phyloP scores from a whole-genome alignment of 2,113 vertebrate species.

The Phyllopteryx taeniolatus region DNA sequence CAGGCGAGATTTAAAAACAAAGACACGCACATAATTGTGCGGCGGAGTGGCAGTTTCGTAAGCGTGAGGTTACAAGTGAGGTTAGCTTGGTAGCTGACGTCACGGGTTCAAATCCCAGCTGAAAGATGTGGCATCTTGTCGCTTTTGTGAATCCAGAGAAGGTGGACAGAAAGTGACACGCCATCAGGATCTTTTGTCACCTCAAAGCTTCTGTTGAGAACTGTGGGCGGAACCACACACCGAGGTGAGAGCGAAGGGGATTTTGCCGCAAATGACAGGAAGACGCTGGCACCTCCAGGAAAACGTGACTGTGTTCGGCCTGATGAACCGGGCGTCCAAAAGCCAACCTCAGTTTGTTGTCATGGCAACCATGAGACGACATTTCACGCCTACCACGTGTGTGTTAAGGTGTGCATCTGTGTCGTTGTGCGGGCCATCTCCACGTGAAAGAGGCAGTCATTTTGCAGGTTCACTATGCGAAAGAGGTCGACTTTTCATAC shows the following conservation, averaged over 20 bases:
- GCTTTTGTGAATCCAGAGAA: slow-evolving; percentile 21
- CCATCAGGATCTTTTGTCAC: slow-evolving; percentile 37
- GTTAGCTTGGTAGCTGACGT: not conserved
- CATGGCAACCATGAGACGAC: too few relatives aligned
- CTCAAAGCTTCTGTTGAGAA: slow-evolving; percentile 32
- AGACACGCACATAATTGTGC: slow-evolving; percentile 24
- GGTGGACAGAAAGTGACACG: slow-evolving; percentile 29
- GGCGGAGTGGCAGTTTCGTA: slow-evolving; percentile 14
- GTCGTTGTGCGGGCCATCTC: not conserved
- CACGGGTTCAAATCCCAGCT: slow-evolving; percentile 20
- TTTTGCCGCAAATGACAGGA: slow-evolving; percentile 35
- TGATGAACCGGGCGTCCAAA: not conserved
- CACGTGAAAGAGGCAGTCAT: not conserved
- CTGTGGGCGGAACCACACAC: slow-evolving; percentile 15
- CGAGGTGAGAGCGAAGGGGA: slow-evolving; percentile 26
- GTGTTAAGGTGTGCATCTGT: not conserved
- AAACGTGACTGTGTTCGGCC: not conserved
- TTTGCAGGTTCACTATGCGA: not conserved
- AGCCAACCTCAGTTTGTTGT: not conserved
- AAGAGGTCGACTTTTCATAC: not conserved
- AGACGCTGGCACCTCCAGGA: slow-evolving; percentile 18
- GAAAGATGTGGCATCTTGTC: not conserved
- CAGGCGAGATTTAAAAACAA: slow-evolving; percentile 25
- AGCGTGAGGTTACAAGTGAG: not conserved
- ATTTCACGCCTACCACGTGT: not conserved